phyloP scores from a whole-genome alignment of 2,797 vertebrate species.

The Lutjanus argentimaculatus region DNA sequence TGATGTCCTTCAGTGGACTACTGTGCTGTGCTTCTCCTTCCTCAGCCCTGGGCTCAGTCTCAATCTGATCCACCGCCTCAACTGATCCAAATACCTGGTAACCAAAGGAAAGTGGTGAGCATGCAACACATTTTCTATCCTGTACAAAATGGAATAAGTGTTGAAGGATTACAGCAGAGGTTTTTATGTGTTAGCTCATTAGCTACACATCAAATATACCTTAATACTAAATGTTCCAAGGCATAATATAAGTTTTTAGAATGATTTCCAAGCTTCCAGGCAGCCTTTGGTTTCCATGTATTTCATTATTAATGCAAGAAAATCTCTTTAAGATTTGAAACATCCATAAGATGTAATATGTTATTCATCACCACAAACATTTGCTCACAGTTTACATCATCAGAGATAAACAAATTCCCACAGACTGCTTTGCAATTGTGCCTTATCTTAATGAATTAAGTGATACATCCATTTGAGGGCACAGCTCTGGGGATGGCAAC shows the following conservation, averaged over 20 bases:
- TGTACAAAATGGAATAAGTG: slow-evolving; percentile 2
- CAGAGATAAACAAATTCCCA: not conserved
- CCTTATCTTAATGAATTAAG: not conserved
- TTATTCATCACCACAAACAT: not conserved
- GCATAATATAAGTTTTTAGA: not conserved
- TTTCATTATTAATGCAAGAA: not conserved
- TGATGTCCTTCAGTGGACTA: slow-evolving; percentile 64
- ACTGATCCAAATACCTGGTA: slow-evolving; percentile 94
- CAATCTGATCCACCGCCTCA: slow-evolving; percentile 88
- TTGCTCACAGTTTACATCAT: too few relatives aligned
- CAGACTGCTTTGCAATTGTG: not conserved
- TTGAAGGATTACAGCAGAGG: not conserved
- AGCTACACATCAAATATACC: slow-evolving; percentile 1
- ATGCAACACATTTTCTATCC: not conserved
- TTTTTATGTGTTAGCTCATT: slow-evolving; percentile 5
- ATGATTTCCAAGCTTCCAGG: not conserved
- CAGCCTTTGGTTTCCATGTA: not conserved
- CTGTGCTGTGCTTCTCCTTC: slow-evolving; percentile 81
- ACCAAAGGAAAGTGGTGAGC: slow-evolving; percentile 8
- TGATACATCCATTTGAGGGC: too few relatives aligned
- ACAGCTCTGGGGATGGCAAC: not conserved
- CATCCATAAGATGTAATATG: not conserved
- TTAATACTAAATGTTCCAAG: not conserved
- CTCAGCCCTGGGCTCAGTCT: slow-evolving; percentile 85
- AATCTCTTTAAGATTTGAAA: too few relatives aligned